Evolutionary conservation across 1,140 invertebrate genomes (phyloP), one percentile per base, ranked within the genome.

Genomic region (Drosophila lowei): DNA sequence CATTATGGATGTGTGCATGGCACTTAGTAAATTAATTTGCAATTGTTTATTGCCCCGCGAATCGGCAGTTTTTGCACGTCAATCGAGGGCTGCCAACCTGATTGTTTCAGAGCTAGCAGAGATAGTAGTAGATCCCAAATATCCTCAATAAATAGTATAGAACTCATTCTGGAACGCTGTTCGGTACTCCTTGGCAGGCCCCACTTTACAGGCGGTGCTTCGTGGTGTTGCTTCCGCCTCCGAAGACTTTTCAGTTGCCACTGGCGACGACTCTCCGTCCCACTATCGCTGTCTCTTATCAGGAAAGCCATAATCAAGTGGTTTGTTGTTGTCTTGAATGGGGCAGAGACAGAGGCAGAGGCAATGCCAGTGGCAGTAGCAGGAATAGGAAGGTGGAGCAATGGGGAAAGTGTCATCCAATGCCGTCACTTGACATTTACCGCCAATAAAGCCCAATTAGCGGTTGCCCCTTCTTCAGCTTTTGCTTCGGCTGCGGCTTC

Each of bases 1-100:
- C 79, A 85, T 85, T 86, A 88, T 71, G 68, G 59, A 81, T 73
- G 62, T 60, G 68, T 57, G 67, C 42, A n/a, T 72, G 78, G 66
- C 73, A 70, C 68, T 59, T 73, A 64, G 54, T 65, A 62, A 52
- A 58, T 78, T 72, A 73, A 59, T 73, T 77, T 63, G 58, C 61
- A 79, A 65, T 58, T 60, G 77, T 79, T 28, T 60, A 60, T 65
- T 57, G 62, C 16, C 57, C 16, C 54, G 58, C 59, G 43, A 64
- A 59, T 68, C 15, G 34, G 30, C 30, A 47, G 3, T 28, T 21
- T 55, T 67, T 13, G 2, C 44, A 67, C 67, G 56, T 34, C 2
- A 57, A 34, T 43, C 21, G 18, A 25, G 23, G 3, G 2, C 23
- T 5, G 5, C 23, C 23, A 5, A 3, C 23, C 23, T 5, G 23